A percentile compares a stretch with the other conserved stretches of the same genome.
phyloP scores from a whole-genome alignment of 1,140 invertebrate genomes.

The Drosophila insularis region DNA sequence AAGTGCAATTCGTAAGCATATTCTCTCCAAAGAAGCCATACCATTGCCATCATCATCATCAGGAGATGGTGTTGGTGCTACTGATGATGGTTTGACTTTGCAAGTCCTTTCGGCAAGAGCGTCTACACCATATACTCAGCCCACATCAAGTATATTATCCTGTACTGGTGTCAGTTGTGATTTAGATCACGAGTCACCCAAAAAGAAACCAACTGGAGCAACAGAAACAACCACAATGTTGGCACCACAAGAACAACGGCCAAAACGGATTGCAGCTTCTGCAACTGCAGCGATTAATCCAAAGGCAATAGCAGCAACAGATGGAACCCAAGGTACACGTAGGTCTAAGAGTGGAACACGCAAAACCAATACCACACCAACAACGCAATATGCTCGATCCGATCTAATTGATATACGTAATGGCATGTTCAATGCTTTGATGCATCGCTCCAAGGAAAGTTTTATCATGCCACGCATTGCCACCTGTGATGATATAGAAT shows the following conservation, averaged over 20 bases:
- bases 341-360: constrained; percentile 22
- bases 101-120: constrained; percentile 72
- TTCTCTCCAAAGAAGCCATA: constrained; percentile 57
- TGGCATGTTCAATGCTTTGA: constrained; percentile 52
- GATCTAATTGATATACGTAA: constrained; percentile 67
- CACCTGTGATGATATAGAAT: constrained; percentile 77
- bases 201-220: constrained; percentile 20
- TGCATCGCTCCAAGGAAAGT: constrained; percentile 52
- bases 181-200: constrained; percentile 59
- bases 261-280: constrained; percentile 19
- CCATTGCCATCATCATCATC: constrained; percentile 37
- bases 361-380: background rate
- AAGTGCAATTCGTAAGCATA: constrained; percentile 20
- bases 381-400: constrained; percentile 53
- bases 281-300: background rate
- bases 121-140: constrained; percentile 71
- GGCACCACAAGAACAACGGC: constrained; percentile 5
- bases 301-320: background rate
- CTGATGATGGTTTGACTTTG: constrained; percentile 61
- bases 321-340: background rate
- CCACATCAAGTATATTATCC: constrained; percentile 52
- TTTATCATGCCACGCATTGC: constrained; percentile 69
- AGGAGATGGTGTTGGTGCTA: constrained; percentile 5
- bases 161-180: constrained; percentile 70
- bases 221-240: background rate